Percentiles rank a stretch among this genome's conserved stretches.
Evolutionary conservation across 2,113 vertebrate species (phyloP).

Genomic region (Micromys minutus): DNA sequence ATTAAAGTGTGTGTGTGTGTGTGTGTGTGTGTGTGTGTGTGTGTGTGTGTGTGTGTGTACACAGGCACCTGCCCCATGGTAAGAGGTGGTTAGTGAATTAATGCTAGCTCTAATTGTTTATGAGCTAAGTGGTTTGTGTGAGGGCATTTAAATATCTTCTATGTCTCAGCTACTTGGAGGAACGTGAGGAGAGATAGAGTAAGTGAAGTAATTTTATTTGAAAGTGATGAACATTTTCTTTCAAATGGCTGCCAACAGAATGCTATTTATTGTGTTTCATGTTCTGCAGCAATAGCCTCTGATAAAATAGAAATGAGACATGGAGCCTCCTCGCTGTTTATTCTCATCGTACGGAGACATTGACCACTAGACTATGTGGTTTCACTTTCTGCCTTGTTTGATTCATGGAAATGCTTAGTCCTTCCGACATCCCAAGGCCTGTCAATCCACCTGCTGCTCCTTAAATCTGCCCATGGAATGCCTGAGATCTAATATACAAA

Average conservation of each 20-base stretch:
- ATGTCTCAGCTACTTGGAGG: background rate
- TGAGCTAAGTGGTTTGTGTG: constrained; percentile 46
- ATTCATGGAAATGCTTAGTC: constrained; percentile 39
- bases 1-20: background rate
- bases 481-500: background rate
- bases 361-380: constrained; percentile 55
- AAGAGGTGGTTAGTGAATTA: background rate
- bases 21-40: background rate
- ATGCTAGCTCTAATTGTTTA: constrained; percentile 8
- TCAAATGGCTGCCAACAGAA: constrained; percentile 14
- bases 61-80: background rate
- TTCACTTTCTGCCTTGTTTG: constrained; percentile 70
- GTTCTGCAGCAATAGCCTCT: constrained; percentile 31
- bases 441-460: constrained; percentile 26
- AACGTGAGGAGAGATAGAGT: background rate
- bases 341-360: constrained; percentile 41
- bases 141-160: constrained; percentile 6
- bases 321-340: background rate
- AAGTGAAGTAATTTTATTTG: constrained; percentile 34
- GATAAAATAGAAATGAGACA: constrained; percentile 59
- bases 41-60: background rate
- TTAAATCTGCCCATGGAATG: constrained; percentile 40
- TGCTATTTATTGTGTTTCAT: constrained; percentile 46
- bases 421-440: background rate
- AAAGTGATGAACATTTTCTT: constrained; percentile 59